Percentiles rank a stretch among this genome's conserved stretches.
Evolutionary conservation across 2,797 vertebrate species (phyloP).

Genomic region (Parambassis ranga): DNA sequence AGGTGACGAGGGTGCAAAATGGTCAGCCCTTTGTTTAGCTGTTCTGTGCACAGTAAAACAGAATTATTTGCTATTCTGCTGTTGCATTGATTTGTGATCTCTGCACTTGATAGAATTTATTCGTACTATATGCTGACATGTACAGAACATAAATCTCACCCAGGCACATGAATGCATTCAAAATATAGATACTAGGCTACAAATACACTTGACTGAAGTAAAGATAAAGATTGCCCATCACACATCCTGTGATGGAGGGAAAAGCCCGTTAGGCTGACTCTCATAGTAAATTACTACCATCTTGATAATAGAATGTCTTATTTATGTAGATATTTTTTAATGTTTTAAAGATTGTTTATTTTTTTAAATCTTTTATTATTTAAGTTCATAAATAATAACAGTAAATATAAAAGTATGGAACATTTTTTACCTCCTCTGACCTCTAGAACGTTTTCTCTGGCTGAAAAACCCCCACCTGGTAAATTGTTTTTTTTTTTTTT

Average conservation of each 20-base stretch:
- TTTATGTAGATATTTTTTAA: background rate
- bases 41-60: background rate
- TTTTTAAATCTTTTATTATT: no score
- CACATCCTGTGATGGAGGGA: no score
- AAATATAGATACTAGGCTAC: background rate
- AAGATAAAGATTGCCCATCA: no score
- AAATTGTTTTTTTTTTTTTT: background rate
- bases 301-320: no score
- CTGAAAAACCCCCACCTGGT: background rate
- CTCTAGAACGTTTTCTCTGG: no score
- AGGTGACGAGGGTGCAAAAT: constrained; percentile 3
- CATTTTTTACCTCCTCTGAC: background rate
- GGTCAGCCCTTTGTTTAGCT: background rate
- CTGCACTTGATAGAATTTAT: no score
- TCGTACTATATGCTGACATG: no score
- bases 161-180: background rate
- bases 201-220: no score
- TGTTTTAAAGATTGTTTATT: background rate
- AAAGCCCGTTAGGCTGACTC: background rate
- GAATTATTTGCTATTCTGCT: constrained; percentile 7
- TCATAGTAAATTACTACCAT: no score
- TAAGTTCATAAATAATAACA: no score
- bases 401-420: no score
- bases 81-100: no score
- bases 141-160: background rate